phyloP scores from a whole-genome alignment of 2,797 vertebrate genomes.

The Darevskia nairensis region DNA sequence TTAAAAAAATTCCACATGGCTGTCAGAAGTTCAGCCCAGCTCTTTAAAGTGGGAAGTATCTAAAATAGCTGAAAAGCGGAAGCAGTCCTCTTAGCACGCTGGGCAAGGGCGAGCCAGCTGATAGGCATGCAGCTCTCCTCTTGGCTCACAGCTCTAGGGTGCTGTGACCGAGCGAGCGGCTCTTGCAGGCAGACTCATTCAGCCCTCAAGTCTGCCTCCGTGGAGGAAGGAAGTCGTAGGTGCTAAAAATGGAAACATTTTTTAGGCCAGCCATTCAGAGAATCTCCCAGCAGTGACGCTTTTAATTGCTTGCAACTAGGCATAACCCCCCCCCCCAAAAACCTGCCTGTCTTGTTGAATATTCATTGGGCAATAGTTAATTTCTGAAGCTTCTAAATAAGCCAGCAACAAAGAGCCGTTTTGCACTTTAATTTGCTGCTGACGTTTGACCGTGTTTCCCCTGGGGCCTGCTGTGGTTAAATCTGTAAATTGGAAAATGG shows the following conservation, averaged over 20 bases:
- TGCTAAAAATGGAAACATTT: conserved; percentile 4
- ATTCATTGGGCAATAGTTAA: background rate
- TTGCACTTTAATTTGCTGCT: too few species aligned
- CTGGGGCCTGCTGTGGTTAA: too few species aligned
- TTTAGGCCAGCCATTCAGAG: background rate
- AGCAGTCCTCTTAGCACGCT: background rate
- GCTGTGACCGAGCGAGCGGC: background rate
- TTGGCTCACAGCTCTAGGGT: background rate
- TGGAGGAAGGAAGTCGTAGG: background rate
- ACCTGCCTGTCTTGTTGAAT: too few species aligned
- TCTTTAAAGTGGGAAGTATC: background rate
- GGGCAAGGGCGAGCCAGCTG: background rate
- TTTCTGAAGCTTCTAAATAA: too few species aligned
- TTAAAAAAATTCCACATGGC: background rate
- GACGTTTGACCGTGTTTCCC: too few species aligned
- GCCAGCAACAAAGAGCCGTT: too few species aligned
- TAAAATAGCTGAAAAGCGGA: background rate
- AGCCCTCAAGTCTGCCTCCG: background rate
- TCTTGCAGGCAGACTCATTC: background rate
- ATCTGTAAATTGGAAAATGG: too few species aligned
- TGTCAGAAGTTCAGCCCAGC: background rate
- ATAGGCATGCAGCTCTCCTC: background rate
- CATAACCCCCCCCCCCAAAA: too few species aligned
- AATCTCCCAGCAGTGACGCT: too few species aligned
- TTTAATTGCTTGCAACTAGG: background rate